Evolutionary conservation across 1,140 invertebrate genomes (phyloP).

Genomic region (Trichonephila clavata): DNA sequence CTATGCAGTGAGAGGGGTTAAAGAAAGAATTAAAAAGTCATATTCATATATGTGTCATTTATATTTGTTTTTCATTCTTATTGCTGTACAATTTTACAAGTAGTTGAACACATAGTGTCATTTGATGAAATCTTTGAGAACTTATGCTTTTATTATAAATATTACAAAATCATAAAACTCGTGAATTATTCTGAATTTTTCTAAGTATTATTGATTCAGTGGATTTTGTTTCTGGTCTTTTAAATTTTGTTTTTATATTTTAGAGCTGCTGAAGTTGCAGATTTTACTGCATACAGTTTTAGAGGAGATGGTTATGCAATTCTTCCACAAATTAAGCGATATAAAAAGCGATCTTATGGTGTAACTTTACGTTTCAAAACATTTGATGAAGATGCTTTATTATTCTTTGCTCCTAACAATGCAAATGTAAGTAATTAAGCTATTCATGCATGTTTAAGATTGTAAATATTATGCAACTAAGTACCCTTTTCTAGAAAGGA

Average conservation of each 20-base stretch:
- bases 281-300: conserved; percentile 85
- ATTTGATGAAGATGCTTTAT: conserved; percentile 92
- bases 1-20: too few species aligned
- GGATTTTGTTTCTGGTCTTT: neutral
- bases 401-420: conserved; percentile 91
- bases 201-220: too few species aligned
- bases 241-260: conserved; percentile 76
- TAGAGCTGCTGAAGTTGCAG: conserved; percentile 83
- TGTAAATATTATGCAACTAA: neutral
- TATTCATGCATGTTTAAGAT: neutral
- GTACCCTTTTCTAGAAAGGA: too few species aligned
- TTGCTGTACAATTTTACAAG: too few species aligned
- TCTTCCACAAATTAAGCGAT: conserved; percentile 84
- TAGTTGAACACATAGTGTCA: too few species aligned
- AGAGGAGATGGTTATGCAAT: conserved; percentile 90
- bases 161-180: too few species aligned
- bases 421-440: conserved; percentile 75
- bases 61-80: too few species aligned
- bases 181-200: too few species aligned
- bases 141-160: too few species aligned
- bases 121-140: too few species aligned
- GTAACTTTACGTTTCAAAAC: conserved; percentile 91
- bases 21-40: too few species aligned
- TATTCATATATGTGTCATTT: too few species aligned
- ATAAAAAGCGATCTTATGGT: conserved; percentile 88